Conservation (phyloP, 2,888 invertebrate species). For the Campopleginae sp. region DNA sequence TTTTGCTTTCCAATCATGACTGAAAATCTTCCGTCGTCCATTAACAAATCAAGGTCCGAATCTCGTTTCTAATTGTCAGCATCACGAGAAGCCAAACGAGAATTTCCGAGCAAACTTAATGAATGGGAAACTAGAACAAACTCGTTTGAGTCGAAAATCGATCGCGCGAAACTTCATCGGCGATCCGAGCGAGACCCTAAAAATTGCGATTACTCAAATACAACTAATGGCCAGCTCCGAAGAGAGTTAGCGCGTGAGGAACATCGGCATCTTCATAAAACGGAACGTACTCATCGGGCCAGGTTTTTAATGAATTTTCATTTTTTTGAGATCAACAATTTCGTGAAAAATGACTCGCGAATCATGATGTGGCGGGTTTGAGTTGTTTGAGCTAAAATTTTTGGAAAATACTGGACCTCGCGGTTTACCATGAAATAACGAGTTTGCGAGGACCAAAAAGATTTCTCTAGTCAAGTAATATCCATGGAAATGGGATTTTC, state of each 20-base stretch:
- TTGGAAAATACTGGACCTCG: neutral
- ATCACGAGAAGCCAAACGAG: conserved; percentile 49
- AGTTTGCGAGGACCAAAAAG: too few relatives aligned
- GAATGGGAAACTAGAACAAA: conserved; percentile 62
- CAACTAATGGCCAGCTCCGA: conserved; percentile 23
- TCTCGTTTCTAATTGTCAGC: conserved; percentile 18
- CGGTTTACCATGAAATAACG: neutral
- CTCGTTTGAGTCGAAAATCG: conserved; percentile 22
- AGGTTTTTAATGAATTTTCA: neutral
- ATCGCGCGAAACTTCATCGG: conserved; percentile 3
- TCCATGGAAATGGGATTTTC: neutral
- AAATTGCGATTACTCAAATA: conserved; percentile 47
- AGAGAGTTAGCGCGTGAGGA: conserved; percentile 22
- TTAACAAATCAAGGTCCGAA: neutral
- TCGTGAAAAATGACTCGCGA: neutral
- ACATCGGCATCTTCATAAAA: neutral
- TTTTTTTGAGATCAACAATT: neutral
- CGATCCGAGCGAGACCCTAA: conserved; percentile 7
- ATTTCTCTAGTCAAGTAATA: too few relatives aligned
- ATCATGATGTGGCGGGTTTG: neutral
- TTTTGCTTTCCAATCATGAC: neutral
- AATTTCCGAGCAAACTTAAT: conserved; percentile 61
- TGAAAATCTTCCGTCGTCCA: neutral
- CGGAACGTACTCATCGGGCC: neutral
- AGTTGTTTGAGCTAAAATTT: neutral